These are phyloP conservation scores for Pseudococcus jackbeardsleyi DNA, from an alignment of 2,888 invertebrate genomes.

Conservation along the genomic window DNA sequence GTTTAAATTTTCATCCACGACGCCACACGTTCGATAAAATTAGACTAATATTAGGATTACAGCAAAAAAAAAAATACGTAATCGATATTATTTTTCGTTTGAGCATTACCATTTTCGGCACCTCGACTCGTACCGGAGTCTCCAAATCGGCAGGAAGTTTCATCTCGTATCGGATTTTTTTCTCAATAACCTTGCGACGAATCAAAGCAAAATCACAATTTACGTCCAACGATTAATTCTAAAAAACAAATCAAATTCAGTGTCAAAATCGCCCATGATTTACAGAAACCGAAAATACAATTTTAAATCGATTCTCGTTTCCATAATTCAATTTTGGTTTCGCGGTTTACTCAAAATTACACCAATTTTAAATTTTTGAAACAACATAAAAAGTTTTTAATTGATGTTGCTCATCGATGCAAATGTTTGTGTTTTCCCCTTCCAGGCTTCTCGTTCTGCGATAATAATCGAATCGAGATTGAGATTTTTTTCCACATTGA, in stretches of 20 bases:
- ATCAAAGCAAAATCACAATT: constrained; percentile 49
- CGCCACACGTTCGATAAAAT: not conserved
- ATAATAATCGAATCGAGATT: constrained; percentile 7
- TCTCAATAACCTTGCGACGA: constrained; percentile 44
- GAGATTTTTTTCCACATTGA: not conserved
- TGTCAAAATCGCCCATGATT: constrained; percentile 28
- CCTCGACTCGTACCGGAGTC: not conserved
- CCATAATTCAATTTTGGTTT: not conserved
- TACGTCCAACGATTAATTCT: constrained; percentile 42
- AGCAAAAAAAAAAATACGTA: not conserved
- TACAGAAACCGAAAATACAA: not conserved
- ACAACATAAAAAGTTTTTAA: not conserved
- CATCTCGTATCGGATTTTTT: constrained; percentile 28
- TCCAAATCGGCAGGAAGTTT: not conserved
- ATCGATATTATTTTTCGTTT: constrained; percentile 21
- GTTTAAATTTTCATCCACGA: not conserved
- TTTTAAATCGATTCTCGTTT: not conserved
- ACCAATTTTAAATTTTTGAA: not conserved
- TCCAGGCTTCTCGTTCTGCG: not conserved
- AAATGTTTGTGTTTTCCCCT: not conserved
- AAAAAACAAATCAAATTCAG: constrained; percentile 47
- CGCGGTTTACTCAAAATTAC: not conserved
- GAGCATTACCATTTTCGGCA: constrained; percentile 32
- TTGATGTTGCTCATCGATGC: not conserved
- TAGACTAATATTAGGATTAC: not conserved